phyloP scores from a whole-genome alignment of 1,140 invertebrate genomes.

The Tetramorium parvispinum region DNA sequence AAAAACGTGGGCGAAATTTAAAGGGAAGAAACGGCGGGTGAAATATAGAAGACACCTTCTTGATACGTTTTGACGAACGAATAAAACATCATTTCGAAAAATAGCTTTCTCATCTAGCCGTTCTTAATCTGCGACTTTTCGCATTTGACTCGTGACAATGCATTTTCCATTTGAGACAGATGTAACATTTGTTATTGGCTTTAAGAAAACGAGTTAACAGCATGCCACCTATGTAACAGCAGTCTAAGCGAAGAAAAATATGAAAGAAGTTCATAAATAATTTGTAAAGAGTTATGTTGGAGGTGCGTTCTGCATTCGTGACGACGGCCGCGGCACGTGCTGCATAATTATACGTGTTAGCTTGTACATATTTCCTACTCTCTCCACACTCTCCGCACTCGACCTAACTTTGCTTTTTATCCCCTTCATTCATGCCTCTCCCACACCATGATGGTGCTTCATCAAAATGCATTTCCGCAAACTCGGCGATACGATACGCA shows the following conservation, averaged over 20 bases:
- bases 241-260: slow-evolving; percentile 76
- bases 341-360: slow-evolving; percentile 80
- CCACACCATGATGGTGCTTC: slow-evolving; percentile 24
- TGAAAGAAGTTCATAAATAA: slow-evolving; percentile 83
- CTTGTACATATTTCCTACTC: slow-evolving; percentile 64
- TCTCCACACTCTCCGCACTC: slow-evolving; percentile 33
- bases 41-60: background rate
- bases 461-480: slow-evolving; percentile 59
- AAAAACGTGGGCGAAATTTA: background rate
- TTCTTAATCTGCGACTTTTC: background rate
- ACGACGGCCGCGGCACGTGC: slow-evolving; percentile 75
- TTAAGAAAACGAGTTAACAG: slow-evolving; percentile 8
- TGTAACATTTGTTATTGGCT: background rate
- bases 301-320: slow-evolving; percentile 59
- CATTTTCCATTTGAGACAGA: background rate
- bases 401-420: slow-evolving; percentile 54
- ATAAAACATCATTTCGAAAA: background rate
- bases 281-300: slow-evolving; percentile 78
- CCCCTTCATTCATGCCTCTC: slow-evolving; percentile 46
- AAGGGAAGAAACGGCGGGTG: background rate
- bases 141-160: background rate
- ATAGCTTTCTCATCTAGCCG: background rate
- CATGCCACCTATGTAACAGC: slow-evolving; percentile 53
- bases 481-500: slow-evolving; percentile 43
- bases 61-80: background rate